Evolutionary conservation across 2,888 invertebrate genomes (phyloP), one percentile per base, ranked within the genome.

Genomic region (Imbricaverruca yamaguchii): DNA sequence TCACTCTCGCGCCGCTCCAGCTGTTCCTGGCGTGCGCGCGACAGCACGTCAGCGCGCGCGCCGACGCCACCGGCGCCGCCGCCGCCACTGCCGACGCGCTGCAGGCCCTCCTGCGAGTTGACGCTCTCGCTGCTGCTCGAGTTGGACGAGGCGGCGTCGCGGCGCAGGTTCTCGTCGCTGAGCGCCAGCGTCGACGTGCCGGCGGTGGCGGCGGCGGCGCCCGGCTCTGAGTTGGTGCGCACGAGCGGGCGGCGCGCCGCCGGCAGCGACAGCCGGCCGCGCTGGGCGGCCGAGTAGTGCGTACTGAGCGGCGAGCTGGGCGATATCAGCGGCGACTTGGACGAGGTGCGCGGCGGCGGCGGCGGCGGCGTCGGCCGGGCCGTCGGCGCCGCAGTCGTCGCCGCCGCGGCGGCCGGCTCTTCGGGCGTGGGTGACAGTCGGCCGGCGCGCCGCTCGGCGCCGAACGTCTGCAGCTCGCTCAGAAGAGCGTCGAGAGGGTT

Each of bases 401-500:
- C 88, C 83, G 90, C 84, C 7, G 85, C 82, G 69, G 80, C 81
- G 59, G 39, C 39, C 39, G 39, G 39, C 39, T 39, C 39, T 82
- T 79, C 55, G 56, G 81, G 12, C 84, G 84, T 53, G 84, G 84
- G 80, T 84, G 83, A 74, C 81, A 81, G 63, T 81, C 83, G 53
- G 82, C 82, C 59, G 23, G 81, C 57, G 80, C 81, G 67, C 80
- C 81, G 21, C 80, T 77, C 59, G 80, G 69, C 65, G 82, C 82
- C 25, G 88, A 95, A 95, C 61, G 95, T 95, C 88, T 95, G 94
- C 84, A 95, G 90, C 88, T 96, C 95, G 88, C 95, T 95, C 93
- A 96, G 89, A 93, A 96, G 89, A 92, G 94, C 94, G 92, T 96
- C 96, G 93, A 96, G 94, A 92, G 95, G 94, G 93, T 95, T 96